Evolutionary conservation across 2,113 vertebrate genomes (phyloP).

Genomic region (Neogale vison): DNA sequence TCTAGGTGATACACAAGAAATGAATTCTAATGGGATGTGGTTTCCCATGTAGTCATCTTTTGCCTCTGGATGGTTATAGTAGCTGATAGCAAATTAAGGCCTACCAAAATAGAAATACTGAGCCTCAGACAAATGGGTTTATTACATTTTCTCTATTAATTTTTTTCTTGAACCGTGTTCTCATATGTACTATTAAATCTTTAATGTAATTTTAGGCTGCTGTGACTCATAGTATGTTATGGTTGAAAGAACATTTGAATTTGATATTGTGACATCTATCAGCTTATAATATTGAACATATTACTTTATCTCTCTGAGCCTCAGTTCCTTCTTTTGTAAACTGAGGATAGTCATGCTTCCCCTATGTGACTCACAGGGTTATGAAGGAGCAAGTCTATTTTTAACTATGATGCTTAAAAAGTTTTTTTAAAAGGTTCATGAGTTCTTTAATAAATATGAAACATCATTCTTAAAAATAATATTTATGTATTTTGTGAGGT

Average conservation of each 20-base stretch:
- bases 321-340: neutral
- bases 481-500: neutral
- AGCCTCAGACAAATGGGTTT: neutral
- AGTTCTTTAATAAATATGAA: neutral
- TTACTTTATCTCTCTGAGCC: neutral
- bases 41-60: neutral
- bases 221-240: neutral
- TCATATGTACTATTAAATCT: neutral
- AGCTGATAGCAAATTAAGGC: slow-evolving; percentile 7
- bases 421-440: neutral
- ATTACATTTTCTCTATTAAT: neutral
- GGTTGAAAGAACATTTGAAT: neutral
- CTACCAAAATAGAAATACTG: neutral
- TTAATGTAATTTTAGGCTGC: neutral
- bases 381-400: neutral
- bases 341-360: neutral
- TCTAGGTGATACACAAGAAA: neutral
- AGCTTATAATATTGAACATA: neutral
- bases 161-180: neutral
- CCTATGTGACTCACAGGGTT: neutral
- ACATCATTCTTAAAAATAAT: neutral
- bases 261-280: neutral
- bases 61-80: neutral
- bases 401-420: neutral
- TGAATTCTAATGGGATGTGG: neutral